Conservation (phyloP, 2,113 vertebrate genomes). For the Upupa epops region DNA sequence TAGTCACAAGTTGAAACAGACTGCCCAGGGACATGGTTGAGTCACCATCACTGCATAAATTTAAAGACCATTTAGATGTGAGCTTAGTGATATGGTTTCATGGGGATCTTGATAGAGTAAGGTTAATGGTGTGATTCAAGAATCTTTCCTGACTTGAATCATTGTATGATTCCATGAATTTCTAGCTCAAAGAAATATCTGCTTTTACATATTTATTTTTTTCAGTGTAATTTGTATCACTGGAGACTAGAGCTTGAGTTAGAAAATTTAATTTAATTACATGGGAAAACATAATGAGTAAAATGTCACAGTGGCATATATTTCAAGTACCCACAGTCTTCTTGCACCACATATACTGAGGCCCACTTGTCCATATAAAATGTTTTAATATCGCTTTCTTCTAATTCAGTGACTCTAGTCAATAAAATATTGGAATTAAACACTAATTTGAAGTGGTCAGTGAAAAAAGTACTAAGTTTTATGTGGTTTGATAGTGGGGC, state of each 20-base stretch:
- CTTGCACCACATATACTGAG: neutral
- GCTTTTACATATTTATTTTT: neutral
- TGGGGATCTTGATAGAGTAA: too few relatives aligned
- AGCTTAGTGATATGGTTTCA: too few relatives aligned
- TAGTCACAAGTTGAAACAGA: too few relatives aligned
- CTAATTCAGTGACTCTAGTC: neutral
- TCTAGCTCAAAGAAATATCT: neutral
- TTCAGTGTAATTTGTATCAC: neutral
- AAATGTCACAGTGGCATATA: neutral
- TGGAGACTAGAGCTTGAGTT: neutral
- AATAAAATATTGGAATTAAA: neutral
- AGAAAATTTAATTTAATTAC: neutral
- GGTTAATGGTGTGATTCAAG: too few relatives aligned
- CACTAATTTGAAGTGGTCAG: neutral
- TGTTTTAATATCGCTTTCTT: neutral
- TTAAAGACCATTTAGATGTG: too few relatives aligned
- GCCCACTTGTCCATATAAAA: neutral
- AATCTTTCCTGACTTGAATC: too few relatives aligned
- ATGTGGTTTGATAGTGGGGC: neutral
- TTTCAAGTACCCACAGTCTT: neutral
- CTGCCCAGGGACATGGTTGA: too few relatives aligned
- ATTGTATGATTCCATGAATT: too few relatives aligned
- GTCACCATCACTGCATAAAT: too few relatives aligned
- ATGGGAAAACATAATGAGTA: neutral
- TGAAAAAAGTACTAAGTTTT: neutral